Conservation (phyloP, 2,888 invertebrate species). For the Hermaeophaga mercurialis region DNA sequence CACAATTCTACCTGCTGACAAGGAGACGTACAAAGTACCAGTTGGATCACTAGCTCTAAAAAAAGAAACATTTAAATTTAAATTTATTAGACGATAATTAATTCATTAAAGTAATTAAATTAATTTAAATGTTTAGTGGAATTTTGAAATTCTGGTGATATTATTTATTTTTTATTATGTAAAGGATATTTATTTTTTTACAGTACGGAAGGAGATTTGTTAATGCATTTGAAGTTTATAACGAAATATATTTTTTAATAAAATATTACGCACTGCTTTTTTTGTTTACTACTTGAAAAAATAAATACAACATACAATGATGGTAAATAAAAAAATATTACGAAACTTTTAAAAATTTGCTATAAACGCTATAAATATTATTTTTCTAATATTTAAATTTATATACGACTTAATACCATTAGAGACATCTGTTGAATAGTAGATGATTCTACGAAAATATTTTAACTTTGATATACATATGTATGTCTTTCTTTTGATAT, state of each 20-base stretch:
- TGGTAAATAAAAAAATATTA: too few relatives aligned
- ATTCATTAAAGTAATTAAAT: too few relatives aligned
- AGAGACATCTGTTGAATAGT: too few relatives aligned
- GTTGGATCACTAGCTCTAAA: conserved; percentile 64
- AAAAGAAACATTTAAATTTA: conserved; percentile 59
- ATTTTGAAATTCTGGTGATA: conserved; percentile 20
- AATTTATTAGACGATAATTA: conserved; percentile 56
- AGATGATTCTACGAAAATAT: too few relatives aligned
- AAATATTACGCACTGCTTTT: conserved; percentile 4
- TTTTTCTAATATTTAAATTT: too few relatives aligned
- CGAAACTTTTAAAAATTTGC: too few relatives aligned
- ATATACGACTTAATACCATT: too few relatives aligned
- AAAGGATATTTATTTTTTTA: conserved; percentile 21
- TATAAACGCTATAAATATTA: too few relatives aligned
- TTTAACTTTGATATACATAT: too few relatives aligned
- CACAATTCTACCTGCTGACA: conserved; percentile 58
- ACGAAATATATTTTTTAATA: conserved; percentile 23
- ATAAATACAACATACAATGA: too few relatives aligned
- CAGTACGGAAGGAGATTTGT: conserved; percentile 7
- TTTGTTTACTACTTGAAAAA: too few relatives aligned
- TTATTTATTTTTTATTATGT: conserved; percentile 20
- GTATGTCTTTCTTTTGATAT: too few relatives aligned
- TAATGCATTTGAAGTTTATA: conserved; percentile 18
- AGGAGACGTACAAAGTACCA: conserved; percentile 60
- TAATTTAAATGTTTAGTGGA: not conserved